Base-by-base conservation (phyloP, 2,888 invertebrate species). In the Apamea anceps region DNA sequence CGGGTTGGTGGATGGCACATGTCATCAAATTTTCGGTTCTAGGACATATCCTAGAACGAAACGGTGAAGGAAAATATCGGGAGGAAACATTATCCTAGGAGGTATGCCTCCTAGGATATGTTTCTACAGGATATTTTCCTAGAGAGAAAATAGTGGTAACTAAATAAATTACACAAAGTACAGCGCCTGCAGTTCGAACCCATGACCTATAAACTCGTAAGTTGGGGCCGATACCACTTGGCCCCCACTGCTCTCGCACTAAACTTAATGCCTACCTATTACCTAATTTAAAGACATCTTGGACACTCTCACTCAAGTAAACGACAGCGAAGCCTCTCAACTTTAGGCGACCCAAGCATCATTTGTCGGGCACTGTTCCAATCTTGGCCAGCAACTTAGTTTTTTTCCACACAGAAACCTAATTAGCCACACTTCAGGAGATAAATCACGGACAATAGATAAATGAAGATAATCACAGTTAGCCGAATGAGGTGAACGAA, bases 321-420 rank as follows among this genome's bases (percentile, higher is more conserved):
- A 63, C 65, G 62, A 79, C 42, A 62, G 21, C 32, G 15, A 48
- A 45, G 60, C 6, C 68, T 42, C 77, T 62, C 48, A 85, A 70
- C 79, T 75, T 79, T 18, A 75, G 28, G n/a, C 54, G 32, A 28
- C 32, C 71, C 65, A 80, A 86, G 82, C 82, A 79, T 72, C 82
- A 85, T 85, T 85, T 76, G 76, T 65, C 74, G 76, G 80, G 80
- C 80, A 86, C 37, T 37, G 72, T 70, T 80, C 83, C 84, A 85
- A 70, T 63, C 57, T 0, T 18, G 28, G 37, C 54, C 51, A 60
- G 51, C 8, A 67, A 71, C 72, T 66, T 71, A 76, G 51, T 77
- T 77, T 85, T 71, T 48, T 48, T 73, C 72, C 37, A 75, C 73
- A 77, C 25, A 62, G 71, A 60, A 45, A 73, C 72, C 15, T 63